Evolutionary conservation across 2,797 vertebrate species (phyloP).

Genomic region (Naso thynnoides): DNA sequence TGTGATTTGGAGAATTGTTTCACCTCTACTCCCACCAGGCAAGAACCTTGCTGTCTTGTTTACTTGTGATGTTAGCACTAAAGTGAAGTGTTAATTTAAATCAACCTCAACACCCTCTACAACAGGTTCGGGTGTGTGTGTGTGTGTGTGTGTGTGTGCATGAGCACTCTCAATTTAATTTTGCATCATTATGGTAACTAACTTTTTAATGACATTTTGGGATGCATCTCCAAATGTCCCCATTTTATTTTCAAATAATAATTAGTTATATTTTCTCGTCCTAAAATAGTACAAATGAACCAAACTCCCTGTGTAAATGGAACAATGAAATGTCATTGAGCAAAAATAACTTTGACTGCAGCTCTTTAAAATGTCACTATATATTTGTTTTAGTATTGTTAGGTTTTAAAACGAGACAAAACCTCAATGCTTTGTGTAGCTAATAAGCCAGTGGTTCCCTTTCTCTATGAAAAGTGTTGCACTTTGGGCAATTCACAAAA

Average conservation of each 20-base stretch:
- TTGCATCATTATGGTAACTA: neutral
- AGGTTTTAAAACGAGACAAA: conserved; percentile 41
- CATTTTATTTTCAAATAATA: conserved; percentile 11
- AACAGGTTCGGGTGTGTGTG: conserved; percentile 6
- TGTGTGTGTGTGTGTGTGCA: conserved; percentile 10
- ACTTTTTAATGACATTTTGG: conserved; percentile 23
- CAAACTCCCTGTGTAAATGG: conserved; percentile 18
- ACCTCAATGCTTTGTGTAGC: conserved; percentile 38
- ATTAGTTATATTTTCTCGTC: conserved; percentile 47
- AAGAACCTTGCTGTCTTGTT: conserved; percentile 4
- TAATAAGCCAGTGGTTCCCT: conserved; percentile 32
- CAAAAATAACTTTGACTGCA: conserved; percentile 43
- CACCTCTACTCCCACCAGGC: neutral
- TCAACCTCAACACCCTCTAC: conserved; percentile 20
- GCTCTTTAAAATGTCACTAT: conserved; percentile 72
- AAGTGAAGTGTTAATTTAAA: conserved; percentile 27
- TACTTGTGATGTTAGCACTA: conserved; percentile 1
- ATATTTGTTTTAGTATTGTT: conserved; percentile 39
- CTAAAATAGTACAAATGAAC: neutral
- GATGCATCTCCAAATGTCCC: conserved; percentile 4
- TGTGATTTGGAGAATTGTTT: too few species aligned
- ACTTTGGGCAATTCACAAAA: conserved; percentile 62
- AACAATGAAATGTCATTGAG: conserved; percentile 56
- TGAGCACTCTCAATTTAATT: neutral
- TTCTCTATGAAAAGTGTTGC: conserved; percentile 33